phyloP scores from a whole-genome alignment of 2,113 vertebrate species.

The Psephotus haematonotus region DNA sequence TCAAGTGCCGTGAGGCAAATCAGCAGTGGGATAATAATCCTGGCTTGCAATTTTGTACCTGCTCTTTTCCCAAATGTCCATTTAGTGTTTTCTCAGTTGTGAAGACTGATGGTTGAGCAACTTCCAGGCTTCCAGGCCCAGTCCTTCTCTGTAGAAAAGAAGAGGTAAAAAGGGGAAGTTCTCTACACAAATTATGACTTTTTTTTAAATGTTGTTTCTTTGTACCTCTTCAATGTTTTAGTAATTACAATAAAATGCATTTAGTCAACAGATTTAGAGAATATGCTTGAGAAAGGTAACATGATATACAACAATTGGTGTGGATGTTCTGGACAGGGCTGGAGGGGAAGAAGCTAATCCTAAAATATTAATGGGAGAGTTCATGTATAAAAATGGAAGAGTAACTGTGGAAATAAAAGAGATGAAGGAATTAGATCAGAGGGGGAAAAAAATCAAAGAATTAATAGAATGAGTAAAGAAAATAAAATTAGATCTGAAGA shows the following conservation, averaged over 20 bases:
- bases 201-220: not conserved
- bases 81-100: not conserved
- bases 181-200: not conserved
- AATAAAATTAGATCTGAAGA: not conserved
- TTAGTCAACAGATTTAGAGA: not conserved
- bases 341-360: not conserved
- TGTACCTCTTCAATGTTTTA: not conserved
- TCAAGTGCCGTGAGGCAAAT: not conserved
- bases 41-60: not conserved
- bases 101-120: not conserved
- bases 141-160: not conserved
- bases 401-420: not conserved
- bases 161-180: not conserved
- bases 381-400: not conserved
- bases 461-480: not conserved
- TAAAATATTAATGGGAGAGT: not conserved
- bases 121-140: not conserved
- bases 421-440: not conserved
- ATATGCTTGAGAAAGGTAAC: not conserved
- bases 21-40: not conserved
- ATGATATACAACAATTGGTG: not conserved
- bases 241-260: not conserved
- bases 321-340: not conserved
- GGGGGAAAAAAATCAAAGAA: not conserved
- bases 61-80: rapidly evolving